These are phyloP conservation scores for Myripristis jacobus DNA, from an alignment of 2,797 vertebrate species.

Conservation along the genomic window DNA sequence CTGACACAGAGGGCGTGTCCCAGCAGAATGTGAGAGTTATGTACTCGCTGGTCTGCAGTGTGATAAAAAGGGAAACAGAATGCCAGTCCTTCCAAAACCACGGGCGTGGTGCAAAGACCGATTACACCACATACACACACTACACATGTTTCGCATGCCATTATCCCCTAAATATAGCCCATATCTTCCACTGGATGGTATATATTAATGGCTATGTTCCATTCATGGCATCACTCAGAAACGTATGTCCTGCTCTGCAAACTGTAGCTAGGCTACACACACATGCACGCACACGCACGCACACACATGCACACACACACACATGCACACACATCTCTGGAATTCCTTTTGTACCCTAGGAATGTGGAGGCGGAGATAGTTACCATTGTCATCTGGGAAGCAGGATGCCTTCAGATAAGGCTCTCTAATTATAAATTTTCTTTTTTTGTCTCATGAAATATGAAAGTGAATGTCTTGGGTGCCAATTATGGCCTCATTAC, in stretches of 20 bases:
- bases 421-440: conserved; percentile 77
- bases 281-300: neutral
- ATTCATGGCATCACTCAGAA: conserved; percentile 40
- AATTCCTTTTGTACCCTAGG: conserved; percentile 63
- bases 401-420: conserved; percentile 78
- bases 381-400: conserved; percentile 78
- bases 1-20: conserved; percentile 70
- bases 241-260: conserved; percentile 22
- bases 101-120: conserved; percentile 73
- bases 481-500: conserved; percentile 82
- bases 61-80: conserved; percentile 77
- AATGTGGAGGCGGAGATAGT: conserved; percentile 64
- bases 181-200: conserved; percentile 23
- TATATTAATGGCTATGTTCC: conserved; percentile 55
- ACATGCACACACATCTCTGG: conserved; percentile 45
- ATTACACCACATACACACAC: conserved; percentile 59
- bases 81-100: conserved; percentile 66
- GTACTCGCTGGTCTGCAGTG: conserved; percentile 57
- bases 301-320: neutral
- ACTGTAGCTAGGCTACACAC: conserved; percentile 28
- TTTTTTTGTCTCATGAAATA: conserved; percentile 79
- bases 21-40: conserved; percentile 73
- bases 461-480: conserved; percentile 75
- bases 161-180: conserved; percentile 56
- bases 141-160: conserved; percentile 71